Base-by-base conservation (phyloP, 1,140 invertebrate species). In the Drosophila lini region DNA sequence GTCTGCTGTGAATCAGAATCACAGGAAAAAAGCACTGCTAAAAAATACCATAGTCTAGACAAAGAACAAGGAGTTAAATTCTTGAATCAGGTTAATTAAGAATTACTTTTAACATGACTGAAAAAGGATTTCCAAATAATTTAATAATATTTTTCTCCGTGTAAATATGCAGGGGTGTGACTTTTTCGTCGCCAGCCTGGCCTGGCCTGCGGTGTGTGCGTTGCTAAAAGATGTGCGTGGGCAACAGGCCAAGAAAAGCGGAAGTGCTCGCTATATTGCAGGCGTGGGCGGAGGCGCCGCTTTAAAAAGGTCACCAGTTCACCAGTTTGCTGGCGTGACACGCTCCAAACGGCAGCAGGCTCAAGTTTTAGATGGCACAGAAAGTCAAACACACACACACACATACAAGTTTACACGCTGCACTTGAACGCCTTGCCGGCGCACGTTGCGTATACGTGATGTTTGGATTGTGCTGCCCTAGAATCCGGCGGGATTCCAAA, bases 391-490 rank as follows among this genome's bases (percentile, higher is more conserved):
- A 58, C 38, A 52, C 48, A 41, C 61, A 22, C 22, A 22, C 32
- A 58, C 53, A 38, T 45, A 52, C 16, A 41, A 74, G 15, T 44
- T 36, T 36, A 19, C 41, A 52, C n/a, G 40, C 42, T 78, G 79
- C 61, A 68, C 65, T 81, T 67, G 57, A 61, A 63, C 52, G 78
- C 60, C 61, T 56, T 41, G 41, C 22, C 44, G 50, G 41, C 70
- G 9, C 74, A 75, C 78, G 52, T 78, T 60, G 83, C 83, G 83
- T 88, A 82, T 86, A 88, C 83, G 71, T 55, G 64, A 88, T 76
- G 59, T 65, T 36, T 41, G 50, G 57, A 32, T 65, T 71, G 73
- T 68, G 53, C 28, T 60, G 60, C 52, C 70, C 36, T 28, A 42
- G 55, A 52, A 59, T 16, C 40, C 61, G 2, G 13, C n/a, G 10